Evolutionary conservation across 2,113 vertebrate genomes (phyloP).

Genomic region (Campylomormyrus numenius): DNA sequence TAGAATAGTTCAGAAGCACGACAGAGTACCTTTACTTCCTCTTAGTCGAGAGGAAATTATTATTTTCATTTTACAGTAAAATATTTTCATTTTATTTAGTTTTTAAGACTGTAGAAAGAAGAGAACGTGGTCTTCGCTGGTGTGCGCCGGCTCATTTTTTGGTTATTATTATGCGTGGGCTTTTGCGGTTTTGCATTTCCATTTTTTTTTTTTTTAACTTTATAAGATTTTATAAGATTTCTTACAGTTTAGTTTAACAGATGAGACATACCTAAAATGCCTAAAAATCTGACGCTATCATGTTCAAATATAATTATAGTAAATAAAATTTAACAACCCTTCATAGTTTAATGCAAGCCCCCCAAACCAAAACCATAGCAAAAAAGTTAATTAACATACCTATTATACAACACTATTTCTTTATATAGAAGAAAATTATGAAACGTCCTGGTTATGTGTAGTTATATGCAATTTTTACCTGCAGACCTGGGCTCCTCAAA

Average conservation of each 20-base stretch:
- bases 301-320: not conserved
- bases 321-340: not conserved
- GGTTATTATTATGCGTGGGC: not conserved
- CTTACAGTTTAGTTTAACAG: not conserved
- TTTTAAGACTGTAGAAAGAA: not conserved
- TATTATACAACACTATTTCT: not conserved
- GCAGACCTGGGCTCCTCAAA: not conserved
- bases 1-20: not conserved
- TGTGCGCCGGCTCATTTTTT: not conserved
- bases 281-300: not conserved
- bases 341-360: not conserved
- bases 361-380: not conserved
- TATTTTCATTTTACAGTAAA: too few relatives aligned
- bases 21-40: not conserved
- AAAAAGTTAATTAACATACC: not conserved
- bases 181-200: not conserved
- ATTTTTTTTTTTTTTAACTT: too few relatives aligned
- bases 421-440: not conserved
- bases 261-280: not conserved
- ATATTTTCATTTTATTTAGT: not conserved
- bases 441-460: not conserved
- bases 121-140: not conserved
- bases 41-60: not conserved
- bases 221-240: not conserved
- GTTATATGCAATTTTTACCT: not conserved